Conservation (phyloP, 2,888 invertebrate species). For the Platycheirus albimanus region DNA sequence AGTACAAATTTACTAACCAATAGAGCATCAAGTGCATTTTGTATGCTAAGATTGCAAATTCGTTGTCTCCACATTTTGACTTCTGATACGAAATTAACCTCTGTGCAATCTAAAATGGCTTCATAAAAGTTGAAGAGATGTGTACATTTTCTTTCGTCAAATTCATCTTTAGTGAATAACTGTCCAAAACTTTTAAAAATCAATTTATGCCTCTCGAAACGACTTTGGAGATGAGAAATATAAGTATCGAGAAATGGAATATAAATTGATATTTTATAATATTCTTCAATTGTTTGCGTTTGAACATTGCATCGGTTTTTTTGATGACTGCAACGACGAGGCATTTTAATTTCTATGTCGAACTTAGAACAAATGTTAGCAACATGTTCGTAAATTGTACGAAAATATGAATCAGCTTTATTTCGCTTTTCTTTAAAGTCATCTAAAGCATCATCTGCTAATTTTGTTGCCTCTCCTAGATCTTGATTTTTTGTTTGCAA, state of each 20-base stretch:
- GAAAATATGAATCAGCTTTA: background rate
- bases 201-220: background rate
- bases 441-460: background rate
- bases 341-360: background rate
- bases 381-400: background rate
- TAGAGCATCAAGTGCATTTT: background rate
- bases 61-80: conserved; percentile 2
- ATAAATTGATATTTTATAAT: background rate
- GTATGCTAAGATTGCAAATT: background rate
- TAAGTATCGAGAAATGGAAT: background rate
- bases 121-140: too few species aligned
- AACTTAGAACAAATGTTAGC: background rate
- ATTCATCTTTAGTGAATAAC: background rate
- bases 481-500: background rate
- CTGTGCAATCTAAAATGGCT: background rate
- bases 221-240: background rate
- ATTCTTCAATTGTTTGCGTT: background rate
- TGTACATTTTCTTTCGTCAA: too few species aligned
- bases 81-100: background rate
- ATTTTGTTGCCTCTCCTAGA: background rate
- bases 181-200: background rate
- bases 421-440: background rate
- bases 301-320: background rate
- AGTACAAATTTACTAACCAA: background rate
- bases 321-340: background rate